A percentile compares a stretch with the other conserved stretches of the same genome.
These are phyloP conservation scores for Drosophila macrospina DNA, from an alignment of 2,888 invertebrate genomes.

Conservation along the genomic window DNA sequence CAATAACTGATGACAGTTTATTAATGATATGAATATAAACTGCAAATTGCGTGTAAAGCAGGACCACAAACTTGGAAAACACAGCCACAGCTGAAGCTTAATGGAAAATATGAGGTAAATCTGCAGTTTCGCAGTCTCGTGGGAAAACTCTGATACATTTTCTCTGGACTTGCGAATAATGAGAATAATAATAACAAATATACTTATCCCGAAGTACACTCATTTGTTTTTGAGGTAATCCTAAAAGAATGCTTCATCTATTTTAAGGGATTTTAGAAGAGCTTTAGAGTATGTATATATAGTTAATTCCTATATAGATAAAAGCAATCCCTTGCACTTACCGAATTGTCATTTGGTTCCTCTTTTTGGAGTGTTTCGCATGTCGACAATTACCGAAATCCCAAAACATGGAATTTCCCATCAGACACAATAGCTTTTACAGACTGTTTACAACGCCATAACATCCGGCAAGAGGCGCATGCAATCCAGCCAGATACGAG, in stretches of 20 bases:
- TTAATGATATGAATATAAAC: constrained; percentile 19
- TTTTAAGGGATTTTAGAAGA: too few relatives aligned
- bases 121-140: not conserved
- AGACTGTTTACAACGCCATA: constrained; percentile 11
- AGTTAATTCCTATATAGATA: not conserved
- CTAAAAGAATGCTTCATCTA: too few relatives aligned
- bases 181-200: not conserved
- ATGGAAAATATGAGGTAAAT: not conserved
- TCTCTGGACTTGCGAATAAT: too few relatives aligned
- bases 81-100: not conserved
- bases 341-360: too few relatives aligned
- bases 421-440: constrained; percentile 18
- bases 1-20: constrained; percentile 35
- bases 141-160: not conserved
- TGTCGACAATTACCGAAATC: constrained; percentile 10
- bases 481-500: constrained; percentile 1
- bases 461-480: constrained; percentile 6
- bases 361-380: not conserved
- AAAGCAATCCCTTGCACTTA: not conserved
- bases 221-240: too few relatives aligned
- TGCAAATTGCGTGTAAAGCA: not conserved
- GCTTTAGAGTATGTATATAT: not conserved
- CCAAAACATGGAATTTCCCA: constrained; percentile 6
- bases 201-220: not conserved
- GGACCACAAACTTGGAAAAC: not conserved